These are phyloP conservation scores for Scaptomyza reducta DNA, from an alignment of 2,888 invertebrate species.

Conservation along the genomic window DNA sequence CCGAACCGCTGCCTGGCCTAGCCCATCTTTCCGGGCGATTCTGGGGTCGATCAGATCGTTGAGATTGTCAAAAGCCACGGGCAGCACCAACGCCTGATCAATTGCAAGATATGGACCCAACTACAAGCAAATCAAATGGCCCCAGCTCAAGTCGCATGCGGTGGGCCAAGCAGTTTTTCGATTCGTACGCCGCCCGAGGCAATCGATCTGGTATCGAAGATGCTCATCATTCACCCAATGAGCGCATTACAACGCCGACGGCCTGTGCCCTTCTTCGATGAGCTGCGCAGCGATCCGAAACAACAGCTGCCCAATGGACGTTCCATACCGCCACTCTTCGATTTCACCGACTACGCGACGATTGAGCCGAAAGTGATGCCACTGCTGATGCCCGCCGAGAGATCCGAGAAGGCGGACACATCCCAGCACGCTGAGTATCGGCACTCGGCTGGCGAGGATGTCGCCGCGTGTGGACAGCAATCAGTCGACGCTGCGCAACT, in stretches of 20 bases:
- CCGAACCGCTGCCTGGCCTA: conserved; percentile 98
- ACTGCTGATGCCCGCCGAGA: conserved; percentile 32
- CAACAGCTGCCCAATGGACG: conserved; percentile 96
- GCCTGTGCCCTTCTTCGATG: conserved; percentile 99
- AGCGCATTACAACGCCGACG: conserved; percentile 96
- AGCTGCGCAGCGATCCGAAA: conserved; percentile 95
- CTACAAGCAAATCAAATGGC: conserved; percentile 99
- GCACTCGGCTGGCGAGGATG: conserved; percentile 55
- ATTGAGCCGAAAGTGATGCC: conserved; percentile 78
- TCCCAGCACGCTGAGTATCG: conserved; percentile 16
- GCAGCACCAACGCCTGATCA: conserved; percentile 99
- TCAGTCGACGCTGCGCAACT: conserved; percentile 3
- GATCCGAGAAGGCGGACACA: not conserved
- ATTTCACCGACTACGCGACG: conserved; percentile 93
- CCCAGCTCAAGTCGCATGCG: conserved; percentile 99
- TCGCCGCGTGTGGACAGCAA: not conserved
- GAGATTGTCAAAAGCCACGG: conserved; percentile 99
- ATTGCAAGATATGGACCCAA: conserved; percentile 99
- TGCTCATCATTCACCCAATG: conserved; percentile 98
- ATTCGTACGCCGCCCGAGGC: conserved; percentile 95
- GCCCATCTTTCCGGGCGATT: conserved; percentile 99
- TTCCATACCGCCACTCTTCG: conserved; percentile 96
- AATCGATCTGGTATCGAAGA: conserved; percentile 94
- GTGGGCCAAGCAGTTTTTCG: conserved; percentile 99
- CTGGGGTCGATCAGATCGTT: conserved; percentile 99